Conservation (phyloP, 2,113 vertebrate genomes). For the Alosa alosa region DNA sequence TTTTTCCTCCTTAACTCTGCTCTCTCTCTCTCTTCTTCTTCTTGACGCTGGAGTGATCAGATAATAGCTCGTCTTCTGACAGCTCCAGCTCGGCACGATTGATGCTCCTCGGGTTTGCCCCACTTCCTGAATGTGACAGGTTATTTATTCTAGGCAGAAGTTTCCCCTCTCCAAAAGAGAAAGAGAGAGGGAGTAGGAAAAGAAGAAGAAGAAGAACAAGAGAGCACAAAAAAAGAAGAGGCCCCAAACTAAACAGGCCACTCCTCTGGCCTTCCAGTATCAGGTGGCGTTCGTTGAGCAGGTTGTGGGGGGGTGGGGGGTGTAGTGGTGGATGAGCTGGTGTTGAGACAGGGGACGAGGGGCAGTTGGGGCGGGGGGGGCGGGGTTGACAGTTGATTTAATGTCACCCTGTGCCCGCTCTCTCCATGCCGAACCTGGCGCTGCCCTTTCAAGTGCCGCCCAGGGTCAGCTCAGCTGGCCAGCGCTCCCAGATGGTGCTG, state of each 20-base stretch:
- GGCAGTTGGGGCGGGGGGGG: slow-evolving; percentile 25
- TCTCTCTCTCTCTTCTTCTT: slow-evolving; percentile 4
- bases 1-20: slow-evolving; percentile 54
- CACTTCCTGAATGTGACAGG: slow-evolving; percentile 72
- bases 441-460: slow-evolving; percentile 80
- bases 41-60: slow-evolving; percentile 25
- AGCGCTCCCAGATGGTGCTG: slow-evolving; percentile 82
- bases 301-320: slow-evolving; percentile 18
- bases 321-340: background rate
- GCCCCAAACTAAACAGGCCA: slow-evolving; percentile 58
- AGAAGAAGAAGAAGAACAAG: slow-evolving; percentile 6
- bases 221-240: slow-evolving; percentile 19
- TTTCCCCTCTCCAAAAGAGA: background rate
- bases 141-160: slow-evolving; percentile 59
- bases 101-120: slow-evolving; percentile 51
- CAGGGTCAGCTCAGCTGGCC: slow-evolving; percentile 71
- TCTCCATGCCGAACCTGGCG: slow-evolving; percentile 69
- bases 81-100: slow-evolving; percentile 48
- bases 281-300: slow-evolving; percentile 55
- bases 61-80: slow-evolving; percentile 29
- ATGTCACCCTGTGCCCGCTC: slow-evolving; percentile 65
- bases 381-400: slow-evolving; percentile 76
- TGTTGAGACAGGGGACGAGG: slow-evolving; percentile 35
- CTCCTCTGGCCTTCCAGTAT: slow-evolving; percentile 59
- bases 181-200: background rate